phyloP scores from a whole-genome alignment of 2,888 invertebrate genomes.

The Mylabris sibirica region DNA sequence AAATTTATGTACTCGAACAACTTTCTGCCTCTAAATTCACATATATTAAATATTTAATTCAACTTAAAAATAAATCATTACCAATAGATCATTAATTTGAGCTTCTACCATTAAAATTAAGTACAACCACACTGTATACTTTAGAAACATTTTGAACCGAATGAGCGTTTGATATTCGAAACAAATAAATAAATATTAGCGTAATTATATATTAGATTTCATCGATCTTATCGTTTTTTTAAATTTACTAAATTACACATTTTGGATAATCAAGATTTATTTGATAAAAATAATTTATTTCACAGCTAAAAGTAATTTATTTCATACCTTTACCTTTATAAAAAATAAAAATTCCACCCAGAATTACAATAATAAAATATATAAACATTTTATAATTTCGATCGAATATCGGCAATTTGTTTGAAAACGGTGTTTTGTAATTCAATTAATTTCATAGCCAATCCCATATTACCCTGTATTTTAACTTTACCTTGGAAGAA shows the following conservation, averaged over 20 bases:
- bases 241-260: neutral
- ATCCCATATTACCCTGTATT: conserved; percentile 95
- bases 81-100: neutral
- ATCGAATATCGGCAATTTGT: conserved; percentile 76
- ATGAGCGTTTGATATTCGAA: neutral
- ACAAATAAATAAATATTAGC: neutral
- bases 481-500: conserved; percentile 97
- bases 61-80: neutral
- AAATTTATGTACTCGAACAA: conserved; percentile 11
- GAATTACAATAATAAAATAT: conserved; percentile 12
- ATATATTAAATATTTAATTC: neutral
- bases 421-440: conserved; percentile 77
- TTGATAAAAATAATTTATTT: conserved; percentile 7
- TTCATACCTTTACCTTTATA: neutral
- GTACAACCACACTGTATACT: neutral
- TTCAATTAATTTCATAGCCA: conserved; percentile 93
- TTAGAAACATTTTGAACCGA: neutral
- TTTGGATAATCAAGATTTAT: conserved; percentile 6
- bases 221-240: neutral
- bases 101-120: neutral
- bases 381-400: conserved; percentile 71
- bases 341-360: neutral
- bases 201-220: neutral
- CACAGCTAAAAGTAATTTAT: neutral
- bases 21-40: neutral